Evolutionary conservation across 1,140 invertebrate species (phyloP).

Genomic region (Brachionus calyciflorus): DNA sequence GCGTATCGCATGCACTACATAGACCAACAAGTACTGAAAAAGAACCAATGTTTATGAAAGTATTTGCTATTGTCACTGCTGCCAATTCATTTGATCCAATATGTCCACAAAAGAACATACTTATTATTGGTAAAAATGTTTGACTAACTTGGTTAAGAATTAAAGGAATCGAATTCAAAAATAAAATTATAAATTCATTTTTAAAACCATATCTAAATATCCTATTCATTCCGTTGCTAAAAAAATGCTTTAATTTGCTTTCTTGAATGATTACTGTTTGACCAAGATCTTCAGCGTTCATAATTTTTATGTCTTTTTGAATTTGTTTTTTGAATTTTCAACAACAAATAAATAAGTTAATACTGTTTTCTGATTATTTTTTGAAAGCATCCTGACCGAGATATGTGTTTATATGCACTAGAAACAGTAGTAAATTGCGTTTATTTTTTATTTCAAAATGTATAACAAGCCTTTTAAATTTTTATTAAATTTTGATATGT

Average conservation of each 20-base stretch:
- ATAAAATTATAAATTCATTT: neutral
- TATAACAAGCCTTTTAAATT: too few relatives aligned
- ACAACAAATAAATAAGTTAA: too few relatives aligned
- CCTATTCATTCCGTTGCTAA: neutral
- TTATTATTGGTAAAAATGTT: slow-evolving; percentile 31
- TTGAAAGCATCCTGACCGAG: too few relatives aligned
- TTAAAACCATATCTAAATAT: slow-evolving; percentile 6
- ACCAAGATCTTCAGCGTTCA: too few relatives aligned
- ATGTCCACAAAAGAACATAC: slow-evolving; percentile 40
- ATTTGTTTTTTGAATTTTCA: too few relatives aligned
- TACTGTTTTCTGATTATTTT: too few relatives aligned
- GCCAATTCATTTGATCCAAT: slow-evolving; percentile 32
- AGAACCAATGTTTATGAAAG: slow-evolving; percentile 39
- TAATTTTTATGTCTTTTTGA: too few relatives aligned
- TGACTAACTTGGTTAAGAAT: slow-evolving; percentile 36
- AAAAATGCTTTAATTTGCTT: neutral
- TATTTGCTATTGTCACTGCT: slow-evolving; percentile 21
- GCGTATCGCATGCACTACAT: slow-evolving; percentile 33
- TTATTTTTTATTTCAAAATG: too few relatives aligned
- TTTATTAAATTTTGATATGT: too few relatives aligned
- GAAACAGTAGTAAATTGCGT: too few relatives aligned
- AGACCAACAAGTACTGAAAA: slow-evolving; percentile 37
- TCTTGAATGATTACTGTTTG: too few relatives aligned
- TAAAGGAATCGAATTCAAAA: neutral
- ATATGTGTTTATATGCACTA: too few relatives aligned